Base-by-base conservation (phyloP, 2,797 vertebrate genomes). In the Oceanodroma leucorhoa region DNA sequence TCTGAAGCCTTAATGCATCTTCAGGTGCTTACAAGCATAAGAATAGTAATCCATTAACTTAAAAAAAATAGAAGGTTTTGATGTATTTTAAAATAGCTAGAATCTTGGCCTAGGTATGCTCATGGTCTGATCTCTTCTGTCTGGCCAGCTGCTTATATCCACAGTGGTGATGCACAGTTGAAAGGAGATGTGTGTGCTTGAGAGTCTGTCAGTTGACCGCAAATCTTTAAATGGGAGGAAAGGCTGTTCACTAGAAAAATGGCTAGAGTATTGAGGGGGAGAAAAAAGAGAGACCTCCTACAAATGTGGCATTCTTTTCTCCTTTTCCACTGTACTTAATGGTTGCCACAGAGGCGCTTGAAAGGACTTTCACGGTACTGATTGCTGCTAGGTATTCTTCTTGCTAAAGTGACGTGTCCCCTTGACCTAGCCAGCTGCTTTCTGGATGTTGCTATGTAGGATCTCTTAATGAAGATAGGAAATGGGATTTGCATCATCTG, bases 281-380 rank as follows among this genome's bases (percentile, higher is more conserved):
- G 14, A 1, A 10, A 14, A 11, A 15, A 32, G 22, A 38, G 4
- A 32, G 7, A 32, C 9, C 3, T 4, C n/a, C n/a, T 15, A 4
- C 20, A 45, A 27, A 50, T 6, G 14, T 38, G 45, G 11, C 24
- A 3, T 57, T 26, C 29, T 9, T 1, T 32, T 84, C 21, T 45
- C 43, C 36, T 38, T 51, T 58, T 29, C 38, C 11, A 0, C 15
- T 30, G 24, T 57, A 8, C 29, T 17, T 64, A 11, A 11, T 7
- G 29, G 9, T 20, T 43, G 72, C 16, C 43, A 24, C 7, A 29
- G 36, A 43, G 64, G 6, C 51, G 19, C 30, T 38, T 32, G 18
- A 8, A 58, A 38, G 29, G 43, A 62, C 9, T n/a, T 51, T 20
- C 14, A 3, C 0, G 2, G 48, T 62, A 8, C 36, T 43, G 32